Conservation (phyloP, 2,113 vertebrate genomes). For the Herpailurus yagouaroundi region DNA sequence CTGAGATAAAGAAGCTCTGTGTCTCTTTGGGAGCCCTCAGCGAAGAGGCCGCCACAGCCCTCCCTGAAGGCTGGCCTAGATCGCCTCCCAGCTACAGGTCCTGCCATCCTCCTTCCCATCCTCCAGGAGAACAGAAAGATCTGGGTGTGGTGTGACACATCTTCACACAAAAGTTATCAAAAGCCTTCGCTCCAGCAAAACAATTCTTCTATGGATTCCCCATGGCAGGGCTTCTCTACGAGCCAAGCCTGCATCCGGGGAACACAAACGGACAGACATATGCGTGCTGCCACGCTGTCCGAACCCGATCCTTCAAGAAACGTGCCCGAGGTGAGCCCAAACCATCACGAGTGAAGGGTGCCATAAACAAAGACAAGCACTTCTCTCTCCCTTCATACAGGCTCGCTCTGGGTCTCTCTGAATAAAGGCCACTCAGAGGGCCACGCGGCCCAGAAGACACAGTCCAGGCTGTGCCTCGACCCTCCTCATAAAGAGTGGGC, state of each 20-base stretch:
- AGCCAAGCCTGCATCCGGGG: not conserved
- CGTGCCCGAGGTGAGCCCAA: not conserved
- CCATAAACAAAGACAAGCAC: not conserved
- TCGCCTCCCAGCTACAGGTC: not conserved
- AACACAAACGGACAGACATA: not conserved
- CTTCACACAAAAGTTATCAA: not conserved
- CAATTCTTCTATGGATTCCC: not conserved
- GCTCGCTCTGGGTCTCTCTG: not conserved
- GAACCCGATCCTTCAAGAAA: not conserved
- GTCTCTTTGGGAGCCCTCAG: not conserved
- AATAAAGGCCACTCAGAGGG: not conserved
- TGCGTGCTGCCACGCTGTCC: rapidly evolving
- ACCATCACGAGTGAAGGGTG: not conserved
- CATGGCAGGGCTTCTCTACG: not conserved
- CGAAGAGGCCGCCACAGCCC: not conserved
- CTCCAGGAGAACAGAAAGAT: not conserved
- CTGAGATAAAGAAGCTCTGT: not conserved
- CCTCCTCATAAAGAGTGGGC: not conserved
- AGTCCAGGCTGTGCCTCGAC: not conserved
- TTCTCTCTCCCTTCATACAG: not conserved
- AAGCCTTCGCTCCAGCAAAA: not conserved
- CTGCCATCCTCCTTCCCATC: not conserved
- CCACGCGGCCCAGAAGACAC: not conserved
- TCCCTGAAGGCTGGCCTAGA: not conserved
- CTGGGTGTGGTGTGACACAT: not conserved